Conservation (phyloP, 2,888 invertebrate species). For the Priocnemis perturbator region DNA sequence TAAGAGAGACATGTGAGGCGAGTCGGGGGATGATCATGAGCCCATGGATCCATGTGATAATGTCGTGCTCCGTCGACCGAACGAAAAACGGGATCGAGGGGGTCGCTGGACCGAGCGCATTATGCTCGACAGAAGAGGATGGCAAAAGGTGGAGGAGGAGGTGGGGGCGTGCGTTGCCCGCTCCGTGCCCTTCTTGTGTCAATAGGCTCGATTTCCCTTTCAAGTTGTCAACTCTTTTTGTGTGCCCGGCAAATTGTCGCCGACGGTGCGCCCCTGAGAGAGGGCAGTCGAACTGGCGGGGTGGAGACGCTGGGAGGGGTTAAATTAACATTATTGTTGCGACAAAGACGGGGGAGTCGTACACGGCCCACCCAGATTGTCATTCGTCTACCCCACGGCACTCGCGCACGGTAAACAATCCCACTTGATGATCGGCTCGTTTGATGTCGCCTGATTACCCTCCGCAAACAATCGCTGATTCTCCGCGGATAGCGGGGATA, state of each 20-base stretch:
- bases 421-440: constrained; percentile 75
- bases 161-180: constrained; percentile 31
- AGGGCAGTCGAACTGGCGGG: constrained; percentile 36
- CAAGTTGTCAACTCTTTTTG: constrained; percentile 76
- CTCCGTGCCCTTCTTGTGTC: constrained; percentile 66
- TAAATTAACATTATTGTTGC: constrained; percentile 76
- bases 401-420: constrained; percentile 72
- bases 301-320: constrained; percentile 48
- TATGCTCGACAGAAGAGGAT: constrained; percentile 46
- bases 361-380: constrained; percentile 55
- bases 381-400: constrained; percentile 54
- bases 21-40: constrained; percentile 34
- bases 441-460: constrained; percentile 75
- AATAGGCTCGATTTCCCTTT: constrained; percentile 76
- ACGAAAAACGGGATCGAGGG: constrained; percentile 50
- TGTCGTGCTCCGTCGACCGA: constrained; percentile 54
- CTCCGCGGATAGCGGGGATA: constrained; percentile 56
- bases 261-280: constrained; percentile 54
- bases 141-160: constrained; percentile 13
- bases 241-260: constrained; percentile 73
- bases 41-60: constrained; percentile 51
- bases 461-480: constrained; percentile 74
- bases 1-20: constrained; percentile 8
- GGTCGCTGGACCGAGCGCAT: constrained; percentile 48
- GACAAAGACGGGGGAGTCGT: constrained; percentile 67